Percentiles rank a stretch among this genome's conserved stretches.
phyloP scores from a whole-genome alignment of 1,140 invertebrate genomes.

The Reticulitermes speratus region DNA sequence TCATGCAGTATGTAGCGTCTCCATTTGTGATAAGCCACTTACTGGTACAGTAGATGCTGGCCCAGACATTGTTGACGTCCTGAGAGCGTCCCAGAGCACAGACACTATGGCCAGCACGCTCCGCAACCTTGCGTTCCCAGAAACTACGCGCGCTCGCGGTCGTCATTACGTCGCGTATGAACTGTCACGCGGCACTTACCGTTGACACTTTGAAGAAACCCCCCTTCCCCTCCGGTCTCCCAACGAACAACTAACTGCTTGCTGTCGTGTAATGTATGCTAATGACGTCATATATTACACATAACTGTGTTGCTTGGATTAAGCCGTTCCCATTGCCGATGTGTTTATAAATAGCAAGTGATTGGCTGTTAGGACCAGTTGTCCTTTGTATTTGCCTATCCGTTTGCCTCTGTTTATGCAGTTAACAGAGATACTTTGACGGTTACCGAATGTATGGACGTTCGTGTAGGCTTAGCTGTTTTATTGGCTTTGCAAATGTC shows the following conservation, averaged over 20 bases:
- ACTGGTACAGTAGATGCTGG: background rate
- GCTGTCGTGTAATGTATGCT: background rate
- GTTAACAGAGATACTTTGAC: no score
- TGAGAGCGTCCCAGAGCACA: background rate
- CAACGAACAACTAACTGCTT: background rate
- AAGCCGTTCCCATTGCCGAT: background rate
- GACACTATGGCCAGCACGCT: background rate
- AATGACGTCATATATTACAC: background rate
- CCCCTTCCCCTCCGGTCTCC: background rate
- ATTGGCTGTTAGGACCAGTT: background rate
- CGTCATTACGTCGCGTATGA: background rate
- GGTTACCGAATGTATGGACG: no score
- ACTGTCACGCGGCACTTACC: background rate
- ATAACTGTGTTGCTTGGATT: background rate
- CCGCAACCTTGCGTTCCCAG: background rate
- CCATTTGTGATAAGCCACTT: background rate
- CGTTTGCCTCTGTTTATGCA: no score
- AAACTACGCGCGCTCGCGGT: background rate
- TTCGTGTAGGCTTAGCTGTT: no score
- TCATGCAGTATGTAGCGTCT: no score
- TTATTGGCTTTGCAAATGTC: no score
- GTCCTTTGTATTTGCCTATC: background rate
- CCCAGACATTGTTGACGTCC: background rate
- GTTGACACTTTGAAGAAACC: background rate
- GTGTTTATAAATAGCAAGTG: background rate